Percentiles rank a stretch among this genome's conserved stretches.
phyloP scores from a whole-genome alignment of 2,113 vertebrate genomes.

The Peromyscus polionotus region DNA sequence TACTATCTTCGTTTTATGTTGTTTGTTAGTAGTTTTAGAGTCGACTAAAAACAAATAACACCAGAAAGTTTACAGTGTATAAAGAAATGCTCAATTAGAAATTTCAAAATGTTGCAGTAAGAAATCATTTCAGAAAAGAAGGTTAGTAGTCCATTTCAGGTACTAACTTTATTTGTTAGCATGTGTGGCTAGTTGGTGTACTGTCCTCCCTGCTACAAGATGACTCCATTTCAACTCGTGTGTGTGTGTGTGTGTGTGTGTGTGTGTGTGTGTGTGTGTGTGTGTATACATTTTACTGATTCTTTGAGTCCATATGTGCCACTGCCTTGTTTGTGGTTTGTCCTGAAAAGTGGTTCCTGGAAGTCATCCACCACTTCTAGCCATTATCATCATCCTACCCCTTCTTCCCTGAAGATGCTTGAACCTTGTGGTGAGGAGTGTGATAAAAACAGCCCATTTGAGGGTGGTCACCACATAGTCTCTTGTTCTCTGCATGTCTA shows the following conservation, averaged over 20 bases:
- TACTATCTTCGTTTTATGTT: background rate
- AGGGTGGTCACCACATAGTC: background rate
- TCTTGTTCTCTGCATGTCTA: background rate
- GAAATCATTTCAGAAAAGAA: conserved; percentile 3
- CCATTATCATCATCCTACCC: background rate
- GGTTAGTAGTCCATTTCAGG: background rate
- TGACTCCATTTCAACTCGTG: background rate
- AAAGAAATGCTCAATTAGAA: background rate
- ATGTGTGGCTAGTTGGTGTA: background rate
- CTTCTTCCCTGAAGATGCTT: background rate
- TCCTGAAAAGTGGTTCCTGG: background rate
- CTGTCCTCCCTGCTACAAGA: background rate
- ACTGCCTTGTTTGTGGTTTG: background rate
- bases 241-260: background rate
- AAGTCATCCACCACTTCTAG: background rate
- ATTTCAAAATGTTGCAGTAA: background rate
- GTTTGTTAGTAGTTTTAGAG: background rate
- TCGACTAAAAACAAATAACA: conserved; percentile 30
- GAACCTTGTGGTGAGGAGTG: background rate
- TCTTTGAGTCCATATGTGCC: background rate
- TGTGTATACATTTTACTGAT: background rate
- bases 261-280: too few species aligned
- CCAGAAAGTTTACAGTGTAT: background rate
- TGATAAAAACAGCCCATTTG: background rate
- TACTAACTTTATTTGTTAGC: background rate